A percentile compares a stretch with the other conserved stretches of the same genome.
phyloP scores from a whole-genome alignment of 2,888 invertebrate species.

The Philereme transversata region DNA sequence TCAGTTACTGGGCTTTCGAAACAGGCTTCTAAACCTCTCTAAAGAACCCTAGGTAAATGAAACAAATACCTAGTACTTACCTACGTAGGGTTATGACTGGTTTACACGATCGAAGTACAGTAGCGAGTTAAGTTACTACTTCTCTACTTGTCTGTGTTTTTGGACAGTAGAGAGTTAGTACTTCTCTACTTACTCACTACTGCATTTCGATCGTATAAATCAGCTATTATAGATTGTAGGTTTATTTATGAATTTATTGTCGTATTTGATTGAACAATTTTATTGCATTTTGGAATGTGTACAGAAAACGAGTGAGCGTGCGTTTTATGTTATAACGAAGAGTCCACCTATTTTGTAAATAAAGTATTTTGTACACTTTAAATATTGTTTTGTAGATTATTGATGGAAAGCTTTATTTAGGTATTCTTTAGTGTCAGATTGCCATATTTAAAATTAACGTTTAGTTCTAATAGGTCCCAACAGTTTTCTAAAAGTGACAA shows the following conservation, averaged over 20 bases:
- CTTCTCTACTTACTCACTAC: too few relatives aligned
- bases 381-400: conserved; percentile 60
- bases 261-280: conserved; percentile 22
- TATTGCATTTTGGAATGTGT: conserved; percentile 46
- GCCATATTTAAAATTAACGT: conserved; percentile 60
- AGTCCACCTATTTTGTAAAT: conserved; percentile 84
- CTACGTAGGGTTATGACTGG: too few relatives aligned
- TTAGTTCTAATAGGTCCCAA: conserved; percentile 37
- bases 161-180: too few relatives aligned
- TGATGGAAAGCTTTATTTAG: conserved; percentile 76
- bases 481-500: conserved; percentile 38
- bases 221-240: conserved; percentile 1
- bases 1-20: too few relatives aligned
- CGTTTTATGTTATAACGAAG: conserved; percentile 73
- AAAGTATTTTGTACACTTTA: conserved; percentile 70
- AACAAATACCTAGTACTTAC: too few relatives aligned
- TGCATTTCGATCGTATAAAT: too few relatives aligned
- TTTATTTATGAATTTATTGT: conserved; percentile 13
- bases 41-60: too few relatives aligned
- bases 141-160: too few relatives aligned
- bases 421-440: conserved; percentile 66
- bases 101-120: too few relatives aligned
- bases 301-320: conserved; percentile 65
- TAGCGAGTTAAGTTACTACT: too few relatives aligned
- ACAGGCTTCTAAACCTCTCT: too few relatives aligned